phyloP scores from a whole-genome alignment of 2,113 vertebrate species.

The Amphiprion ocellaris region DNA sequence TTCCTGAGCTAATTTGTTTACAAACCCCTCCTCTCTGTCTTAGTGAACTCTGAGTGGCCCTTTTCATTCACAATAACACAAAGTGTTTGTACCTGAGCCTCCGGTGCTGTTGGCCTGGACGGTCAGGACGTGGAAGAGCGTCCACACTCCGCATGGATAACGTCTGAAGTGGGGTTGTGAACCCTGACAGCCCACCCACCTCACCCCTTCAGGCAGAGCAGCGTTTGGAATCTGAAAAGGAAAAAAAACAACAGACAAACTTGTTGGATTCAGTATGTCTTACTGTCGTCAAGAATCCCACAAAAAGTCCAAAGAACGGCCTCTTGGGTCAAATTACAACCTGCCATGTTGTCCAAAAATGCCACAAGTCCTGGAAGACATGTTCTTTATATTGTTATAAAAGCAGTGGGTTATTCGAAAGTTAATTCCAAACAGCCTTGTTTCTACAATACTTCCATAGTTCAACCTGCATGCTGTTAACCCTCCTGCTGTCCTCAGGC shows the following conservation, averaged over 20 bases:
- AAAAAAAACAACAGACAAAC: neutral
- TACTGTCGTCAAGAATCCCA: too few relatives aligned
- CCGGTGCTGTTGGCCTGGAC: slow-evolving; percentile 83
- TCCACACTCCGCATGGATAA: slow-evolving; percentile 94
- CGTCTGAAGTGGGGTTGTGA: slow-evolving; percentile 87
- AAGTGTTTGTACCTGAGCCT: slow-evolving; percentile 64
- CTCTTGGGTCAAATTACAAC: too few relatives aligned
- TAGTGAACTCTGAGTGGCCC: slow-evolving; percentile 27
- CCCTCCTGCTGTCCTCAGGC: too few relatives aligned
- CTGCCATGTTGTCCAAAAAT: too few relatives aligned
- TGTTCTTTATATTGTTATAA: too few relatives aligned
- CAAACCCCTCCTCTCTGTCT: slow-evolving; percentile 21
- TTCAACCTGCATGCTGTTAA: too few relatives aligned
- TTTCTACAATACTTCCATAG: too few relatives aligned
- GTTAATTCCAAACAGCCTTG: too few relatives aligned
- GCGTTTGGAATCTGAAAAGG: slow-evolving; percentile 67
- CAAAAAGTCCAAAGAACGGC: too few relatives aligned
- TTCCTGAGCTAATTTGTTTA: slow-evolving; percentile 57
- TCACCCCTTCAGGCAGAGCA: slow-evolving; percentile 82
- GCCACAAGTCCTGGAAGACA: too few relatives aligned
- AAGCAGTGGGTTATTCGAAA: too few relatives aligned
- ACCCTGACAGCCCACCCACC: slow-evolving; percentile 94
- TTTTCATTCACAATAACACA: slow-evolving; percentile 22
- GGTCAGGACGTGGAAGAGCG: slow-evolving; percentile 92
- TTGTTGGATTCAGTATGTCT: too few relatives aligned